Evolutionary conservation across 2,888 invertebrate species (phyloP).

Genomic region (Andrena haemorrhoa): DNA sequence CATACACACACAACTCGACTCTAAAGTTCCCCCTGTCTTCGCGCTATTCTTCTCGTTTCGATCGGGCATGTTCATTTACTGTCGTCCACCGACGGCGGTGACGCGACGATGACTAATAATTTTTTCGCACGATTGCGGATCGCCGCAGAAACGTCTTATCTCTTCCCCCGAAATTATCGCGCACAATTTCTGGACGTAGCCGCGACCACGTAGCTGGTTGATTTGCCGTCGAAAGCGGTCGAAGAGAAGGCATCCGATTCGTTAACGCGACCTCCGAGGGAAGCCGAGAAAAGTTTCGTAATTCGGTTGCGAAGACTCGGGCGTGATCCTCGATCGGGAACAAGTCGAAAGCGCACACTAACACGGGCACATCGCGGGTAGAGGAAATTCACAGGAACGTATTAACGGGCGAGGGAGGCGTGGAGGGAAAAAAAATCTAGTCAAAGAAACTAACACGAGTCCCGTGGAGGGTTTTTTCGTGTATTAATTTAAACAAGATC

Average conservation of each 20-base stretch:
- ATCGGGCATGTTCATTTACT: slow-evolving; percentile 5
- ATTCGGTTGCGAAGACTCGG: slow-evolving; percentile 40
- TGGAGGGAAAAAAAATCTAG: slow-evolving; percentile 59
- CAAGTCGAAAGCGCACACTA: slow-evolving; percentile 65
- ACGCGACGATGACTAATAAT: slow-evolving; percentile 20
- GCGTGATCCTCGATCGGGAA: slow-evolving; percentile 56
- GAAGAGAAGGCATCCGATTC: slow-evolving; percentile 28
- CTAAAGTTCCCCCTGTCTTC: not conserved
- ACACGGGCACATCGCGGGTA: slow-evolving; percentile 52
- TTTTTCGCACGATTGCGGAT: slow-evolving; percentile 9
- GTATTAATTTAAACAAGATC: slow-evolving; percentile 47
- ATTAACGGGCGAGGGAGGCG: not conserved
- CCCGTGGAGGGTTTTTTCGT: slow-evolving; percentile 39
- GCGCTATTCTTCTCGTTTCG: slow-evolving; percentile 50
- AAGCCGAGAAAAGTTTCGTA: slow-evolving; percentile 17
- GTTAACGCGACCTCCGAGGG: slow-evolving; percentile 6
- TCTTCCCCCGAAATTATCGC: slow-evolving; percentile 37
- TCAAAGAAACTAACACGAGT: slow-evolving; percentile 51
- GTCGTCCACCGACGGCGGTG: slow-evolving; percentile 6
- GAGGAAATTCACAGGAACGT: slow-evolving; percentile 23
- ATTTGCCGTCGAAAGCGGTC: slow-evolving; percentile 10
- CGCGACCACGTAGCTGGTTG: slow-evolving; percentile 4
- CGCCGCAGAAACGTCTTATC: slow-evolving; percentile 20
- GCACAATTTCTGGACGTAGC: slow-evolving; percentile 36
- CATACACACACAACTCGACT: not conserved